phyloP scores from a whole-genome alignment of 2,888 invertebrate species.

The Lamellibrachia satsuma region DNA sequence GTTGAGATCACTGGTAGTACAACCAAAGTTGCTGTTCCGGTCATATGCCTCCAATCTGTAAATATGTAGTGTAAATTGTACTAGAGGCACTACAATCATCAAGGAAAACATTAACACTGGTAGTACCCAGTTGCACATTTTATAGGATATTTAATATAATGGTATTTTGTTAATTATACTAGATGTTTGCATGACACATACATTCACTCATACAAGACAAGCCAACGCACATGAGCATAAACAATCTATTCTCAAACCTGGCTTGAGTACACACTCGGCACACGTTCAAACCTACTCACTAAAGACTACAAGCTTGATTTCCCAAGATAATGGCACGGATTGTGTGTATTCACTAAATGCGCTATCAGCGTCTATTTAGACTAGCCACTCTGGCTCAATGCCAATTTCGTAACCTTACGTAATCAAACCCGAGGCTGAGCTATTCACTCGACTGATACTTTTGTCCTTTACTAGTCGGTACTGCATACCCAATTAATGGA shows the following conservation, averaged over 20 bases:
- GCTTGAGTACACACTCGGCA: background rate
- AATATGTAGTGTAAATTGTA: no score
- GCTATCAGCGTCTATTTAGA: background rate
- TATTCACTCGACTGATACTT: background rate
- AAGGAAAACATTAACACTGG: no score
- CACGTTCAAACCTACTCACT: background rate
- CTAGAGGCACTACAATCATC: no score
- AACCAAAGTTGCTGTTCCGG: background rate
- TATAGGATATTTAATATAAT: no score
- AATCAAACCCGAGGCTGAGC: background rate
- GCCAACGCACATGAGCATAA: background rate
- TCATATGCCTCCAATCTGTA: background rate
- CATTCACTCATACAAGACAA: background rate
- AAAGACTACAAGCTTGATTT: background rate
- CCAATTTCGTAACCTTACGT: background rate
- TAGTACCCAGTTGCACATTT: no score
- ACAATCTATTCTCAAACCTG: background rate
- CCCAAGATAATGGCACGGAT: background rate
- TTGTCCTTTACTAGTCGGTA: background rate
- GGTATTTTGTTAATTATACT: no score
- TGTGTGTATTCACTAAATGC: background rate
- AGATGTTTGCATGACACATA: background rate
- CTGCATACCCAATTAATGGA: background rate
- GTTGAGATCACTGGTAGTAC: background rate
- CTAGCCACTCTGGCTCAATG: background rate